A percentile compares a stretch with the other conserved stretches of the same genome.
Conservation (phyloP, 2,888 invertebrate species). For the Drosophila kanekoi region DNA sequence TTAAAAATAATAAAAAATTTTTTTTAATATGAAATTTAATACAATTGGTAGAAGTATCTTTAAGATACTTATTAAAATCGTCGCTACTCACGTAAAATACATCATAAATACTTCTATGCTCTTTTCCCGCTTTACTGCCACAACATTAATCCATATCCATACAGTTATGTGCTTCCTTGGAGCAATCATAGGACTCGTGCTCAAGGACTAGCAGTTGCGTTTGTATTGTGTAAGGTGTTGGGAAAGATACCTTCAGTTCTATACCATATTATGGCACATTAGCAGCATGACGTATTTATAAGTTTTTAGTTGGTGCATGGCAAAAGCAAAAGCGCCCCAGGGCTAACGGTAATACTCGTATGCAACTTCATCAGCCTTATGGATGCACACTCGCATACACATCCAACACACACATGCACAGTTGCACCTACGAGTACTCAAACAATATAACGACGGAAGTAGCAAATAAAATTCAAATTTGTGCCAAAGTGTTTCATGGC, state of each 20-base stretch:
- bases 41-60: not conserved
- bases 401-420: slow-evolving; percentile 8
- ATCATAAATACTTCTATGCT: slow-evolving; percentile 18
- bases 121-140: slow-evolving; percentile 1
- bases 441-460: slow-evolving; percentile 78
- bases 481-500: slow-evolving; percentile 77
- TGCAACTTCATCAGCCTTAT: slow-evolving; percentile 48
- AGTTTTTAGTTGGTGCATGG: slow-evolving; percentile 62
- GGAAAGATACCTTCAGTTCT: slow-evolving; percentile 40
- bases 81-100: not conserved
- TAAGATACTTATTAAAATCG: not conserved
- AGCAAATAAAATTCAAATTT: slow-evolving; percentile 81
- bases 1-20: too few species aligned
- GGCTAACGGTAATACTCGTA: slow-evolving; percentile 57
- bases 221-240: slow-evolving; percentile 30
- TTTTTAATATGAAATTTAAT: too few species aligned
- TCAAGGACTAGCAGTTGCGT: not conserved
- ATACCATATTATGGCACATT: slow-evolving; percentile 69
- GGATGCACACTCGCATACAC: slow-evolving; percentile 8
- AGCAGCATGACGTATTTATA: slow-evolving; percentile 68
- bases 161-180: slow-evolving; percentile 34
- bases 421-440: slow-evolving; percentile 46
- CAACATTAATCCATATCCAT: slow-evolving; percentile 35
- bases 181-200: slow-evolving; percentile 18
- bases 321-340: slow-evolving; percentile 51